Conservation (phyloP, 2,797 vertebrate genomes). For the Crenuchus spilurus region DNA sequence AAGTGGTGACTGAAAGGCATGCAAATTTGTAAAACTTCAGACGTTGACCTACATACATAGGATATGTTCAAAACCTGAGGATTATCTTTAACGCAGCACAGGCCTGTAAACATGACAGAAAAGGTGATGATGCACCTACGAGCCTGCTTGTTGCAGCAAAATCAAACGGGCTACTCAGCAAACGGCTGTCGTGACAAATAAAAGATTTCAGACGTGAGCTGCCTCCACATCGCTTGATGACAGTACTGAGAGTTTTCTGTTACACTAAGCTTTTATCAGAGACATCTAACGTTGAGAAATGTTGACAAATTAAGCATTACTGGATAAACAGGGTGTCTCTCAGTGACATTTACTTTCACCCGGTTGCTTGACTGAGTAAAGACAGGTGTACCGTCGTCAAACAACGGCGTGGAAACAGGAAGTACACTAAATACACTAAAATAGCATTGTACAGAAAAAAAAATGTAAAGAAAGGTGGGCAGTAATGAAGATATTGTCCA, state of each 20-base stretch:
- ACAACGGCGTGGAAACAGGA: slow-evolving; percentile 8
- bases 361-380: background rate
- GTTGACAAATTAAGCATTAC: background rate
- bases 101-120: background rate
- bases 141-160: background rate
- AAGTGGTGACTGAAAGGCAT: background rate
- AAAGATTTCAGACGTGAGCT: background rate
- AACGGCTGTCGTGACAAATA: background rate
- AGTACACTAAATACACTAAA: background rate
- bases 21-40: background rate
- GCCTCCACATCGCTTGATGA: background rate
- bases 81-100: background rate
- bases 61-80: background rate
- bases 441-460: background rate
- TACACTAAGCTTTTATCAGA: background rate
- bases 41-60: background rate
- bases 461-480: background rate
- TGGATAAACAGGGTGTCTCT: background rate
- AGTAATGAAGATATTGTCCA: background rate
- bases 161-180: background rate
- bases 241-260: background rate
- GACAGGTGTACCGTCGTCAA: background rate
- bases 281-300: background rate
- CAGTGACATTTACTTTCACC: background rate
- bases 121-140: background rate